Evolutionary conservation across 1,140 invertebrate genomes (phyloP), one percentile per base, ranked within the genome.

Genomic region (Zophobas atratus): DNA sequence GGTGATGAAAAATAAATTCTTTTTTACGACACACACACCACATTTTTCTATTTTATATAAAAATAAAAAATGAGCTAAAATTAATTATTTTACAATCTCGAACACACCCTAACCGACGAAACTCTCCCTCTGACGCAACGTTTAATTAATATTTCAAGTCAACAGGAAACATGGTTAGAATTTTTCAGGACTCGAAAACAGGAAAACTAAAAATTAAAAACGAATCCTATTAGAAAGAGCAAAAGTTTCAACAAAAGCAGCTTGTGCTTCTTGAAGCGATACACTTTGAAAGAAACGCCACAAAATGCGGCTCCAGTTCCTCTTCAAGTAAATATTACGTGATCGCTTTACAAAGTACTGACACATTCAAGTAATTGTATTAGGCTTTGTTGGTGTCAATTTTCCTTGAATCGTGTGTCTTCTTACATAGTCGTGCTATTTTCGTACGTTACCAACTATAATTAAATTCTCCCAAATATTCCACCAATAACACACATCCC

Each of bases 1-100:
- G 20, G 63, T 55, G 72, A 76, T 76, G 75, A 76, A 55, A 76
- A 76, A 76, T 76, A 76, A 76, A 76, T 76, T 76, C 60, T 49
- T 75, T 75, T 75, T 75, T 75, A 57, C 55, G 43, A 55, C 56
- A 56, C 53, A 75, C 8, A 57, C 51, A 60, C 36, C 56, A 60
- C 56, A 60, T 75, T 75, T 75, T 75, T 57, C 55, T 57, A 49
- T 60, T 56, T 75, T 57, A 57, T 57, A 60, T 75, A 60, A 75
- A 20, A 57, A 75, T 57, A 75, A 60, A 60, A 60, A 60, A 75
- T 60, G 73, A 57, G 38, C 5, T 38, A 67, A 67, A 67, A 67
- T 67, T 67, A 67, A 67, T 67, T 67, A 67, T 67, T 67, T 67
- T 67, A 43, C 39, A 67, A 67, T 67, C 60, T 67, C 60, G 4